These are phyloP conservation scores for Amiota mariae DNA, from an alignment of 2,888 invertebrate species.

Conservation along the genomic window DNA sequence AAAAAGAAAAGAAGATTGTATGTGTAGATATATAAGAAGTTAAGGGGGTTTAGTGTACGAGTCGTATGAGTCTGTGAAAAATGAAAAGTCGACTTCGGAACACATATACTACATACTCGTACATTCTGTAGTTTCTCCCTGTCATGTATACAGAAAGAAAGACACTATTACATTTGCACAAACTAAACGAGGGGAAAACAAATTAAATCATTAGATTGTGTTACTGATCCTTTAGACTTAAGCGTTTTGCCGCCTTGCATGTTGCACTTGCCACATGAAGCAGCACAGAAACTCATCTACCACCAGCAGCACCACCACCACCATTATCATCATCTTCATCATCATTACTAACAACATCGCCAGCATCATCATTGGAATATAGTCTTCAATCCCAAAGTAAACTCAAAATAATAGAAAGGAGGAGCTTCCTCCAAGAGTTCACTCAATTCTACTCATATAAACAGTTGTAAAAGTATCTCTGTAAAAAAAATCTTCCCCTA, in stretches of 20 bases:
- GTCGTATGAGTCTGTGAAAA: constrained; percentile 22
- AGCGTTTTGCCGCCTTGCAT: constrained; percentile 34
- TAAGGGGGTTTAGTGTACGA: background rate
- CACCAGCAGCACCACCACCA: background rate
- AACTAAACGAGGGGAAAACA: constrained; percentile 70
- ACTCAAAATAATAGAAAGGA: constrained; percentile 29
- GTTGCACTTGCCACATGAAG: background rate
- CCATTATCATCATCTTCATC: background rate
- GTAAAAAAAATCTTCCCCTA: no score
- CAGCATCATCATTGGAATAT: background rate
- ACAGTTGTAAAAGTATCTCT: no score
- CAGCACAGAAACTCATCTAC: background rate
- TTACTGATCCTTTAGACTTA: constrained; percentile 70
- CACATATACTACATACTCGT: constrained; percentile 44
- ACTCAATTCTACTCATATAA: constrained; percentile 44
- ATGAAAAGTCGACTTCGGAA: constrained; percentile 58
- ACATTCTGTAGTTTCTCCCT: no score
- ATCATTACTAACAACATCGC: background rate
- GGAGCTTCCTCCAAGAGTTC: constrained; percentile 41
- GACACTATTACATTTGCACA: constrained; percentile 69
- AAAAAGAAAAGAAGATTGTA: background rate
- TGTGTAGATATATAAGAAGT: background rate
- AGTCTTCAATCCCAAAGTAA: background rate
- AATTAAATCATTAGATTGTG: constrained; percentile 74
- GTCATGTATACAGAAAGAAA: no score